phyloP scores from a whole-genome alignment of 2,113 vertebrate species.

The Halcyon senegalensis region DNA sequence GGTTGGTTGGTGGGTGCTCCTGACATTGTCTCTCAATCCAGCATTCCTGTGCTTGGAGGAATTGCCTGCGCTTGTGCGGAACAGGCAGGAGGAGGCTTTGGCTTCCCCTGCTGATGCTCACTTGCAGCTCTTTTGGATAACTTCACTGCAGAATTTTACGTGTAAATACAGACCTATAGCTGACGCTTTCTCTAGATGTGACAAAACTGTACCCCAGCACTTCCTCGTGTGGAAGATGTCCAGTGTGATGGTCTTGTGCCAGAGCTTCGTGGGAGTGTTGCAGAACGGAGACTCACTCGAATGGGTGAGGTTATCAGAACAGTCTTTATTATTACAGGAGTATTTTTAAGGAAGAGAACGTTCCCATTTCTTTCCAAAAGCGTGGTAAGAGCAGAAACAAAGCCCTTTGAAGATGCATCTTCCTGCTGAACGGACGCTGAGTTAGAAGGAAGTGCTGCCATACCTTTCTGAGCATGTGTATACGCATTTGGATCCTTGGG shows the following conservation, averaged over 20 bases:
- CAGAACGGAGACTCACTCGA: neutral
- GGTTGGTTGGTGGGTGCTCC: neutral
- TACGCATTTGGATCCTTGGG: neutral
- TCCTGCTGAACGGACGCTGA: neutral
- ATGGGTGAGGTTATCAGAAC: neutral
- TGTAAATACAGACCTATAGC: too few species aligned
- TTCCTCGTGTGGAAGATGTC: neutral
- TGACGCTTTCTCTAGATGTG: too few species aligned
- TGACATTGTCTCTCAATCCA: too few species aligned
- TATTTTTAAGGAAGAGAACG: neutral
- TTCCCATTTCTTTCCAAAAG: neutral
- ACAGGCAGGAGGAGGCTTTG: neutral
- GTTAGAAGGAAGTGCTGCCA: neutral
- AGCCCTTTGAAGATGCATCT: neutral
- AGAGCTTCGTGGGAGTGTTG: neutral
- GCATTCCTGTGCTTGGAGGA: neutral
- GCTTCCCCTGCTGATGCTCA: too few species aligned
- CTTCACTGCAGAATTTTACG: neutral
- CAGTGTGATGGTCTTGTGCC: neutral
- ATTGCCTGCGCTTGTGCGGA: accelerated
- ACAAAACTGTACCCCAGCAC: too few species aligned
- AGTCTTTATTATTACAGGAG: neutral
- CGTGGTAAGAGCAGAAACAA: neutral
- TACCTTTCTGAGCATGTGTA: accelerated
- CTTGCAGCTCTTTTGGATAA: neutral